Evolutionary conservation across 2,113 vertebrate genomes (phyloP), one percentile per base, ranked within the genome.

Genomic region (Loxodonta africana): DNA sequence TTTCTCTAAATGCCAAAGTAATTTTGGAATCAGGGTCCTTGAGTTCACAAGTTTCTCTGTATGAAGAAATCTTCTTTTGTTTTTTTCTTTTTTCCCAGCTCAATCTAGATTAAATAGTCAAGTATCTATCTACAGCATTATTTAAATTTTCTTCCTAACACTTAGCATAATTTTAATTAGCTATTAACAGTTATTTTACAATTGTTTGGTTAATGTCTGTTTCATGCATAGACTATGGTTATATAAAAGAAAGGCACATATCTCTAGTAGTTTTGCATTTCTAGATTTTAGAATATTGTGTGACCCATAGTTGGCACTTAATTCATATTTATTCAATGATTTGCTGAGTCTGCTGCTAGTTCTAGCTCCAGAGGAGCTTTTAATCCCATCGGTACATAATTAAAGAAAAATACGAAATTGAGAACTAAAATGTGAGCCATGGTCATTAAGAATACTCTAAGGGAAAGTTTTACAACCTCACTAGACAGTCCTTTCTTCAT

Each of bases 371-470:
- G 57, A 80, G 48, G 60, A 77, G 46, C 28, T 92, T 92, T 97
- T 62, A 97, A 94, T 97, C 84, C 60, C 94, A 95, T 11, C 85
- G 84, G 65, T 73, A 85, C 33, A 90, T 94, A 97, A 93, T 84
- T 95, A 96, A 94, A 97, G 44, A 82, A 63, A 95, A 95, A 96
- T 37, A 82, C 81, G 95, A 90, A 97, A 71, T 41, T 63, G 77
- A 92, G 94, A 97, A 93, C 60, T 92, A 86, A 91, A 94, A 78
- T 94, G 76, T 95, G 77, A 97, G 77, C 20, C 71, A 82, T 8
- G 9, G 28, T 94, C 94, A 96, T 95, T 96, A 97, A 81, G 88
- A 92, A 92, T 80, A 78, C 88, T 94, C 96, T 67, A 23, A 97
- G 92, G 96, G 60, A 37, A 78, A 82, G 51, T 96, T 96, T 95